A percentile compares a stretch with the other conserved stretches of the same genome.
Evolutionary conservation across 2,113 vertebrate genomes (phyloP).

Genomic region (Muscicapa adusta): DNA sequence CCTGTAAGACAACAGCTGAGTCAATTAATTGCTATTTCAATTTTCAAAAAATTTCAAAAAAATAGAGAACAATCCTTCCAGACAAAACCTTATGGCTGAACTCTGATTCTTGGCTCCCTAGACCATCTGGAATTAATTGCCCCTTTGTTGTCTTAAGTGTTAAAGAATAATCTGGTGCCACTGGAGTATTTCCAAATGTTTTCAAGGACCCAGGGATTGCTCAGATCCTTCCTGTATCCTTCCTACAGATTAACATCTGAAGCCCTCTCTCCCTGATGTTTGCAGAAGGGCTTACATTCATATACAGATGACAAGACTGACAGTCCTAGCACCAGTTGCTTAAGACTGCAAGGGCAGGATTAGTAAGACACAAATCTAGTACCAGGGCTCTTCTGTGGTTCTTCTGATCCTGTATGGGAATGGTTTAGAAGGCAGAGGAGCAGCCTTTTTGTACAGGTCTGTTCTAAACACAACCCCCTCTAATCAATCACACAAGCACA

Average conservation of each 20-base stretch:
- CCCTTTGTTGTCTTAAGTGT: not conserved
- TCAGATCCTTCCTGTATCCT: not conserved
- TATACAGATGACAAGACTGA: not conserved
- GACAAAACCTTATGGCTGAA: not conserved
- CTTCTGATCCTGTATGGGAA: not conserved
- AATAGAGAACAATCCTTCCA: not conserved
- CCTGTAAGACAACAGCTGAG: not conserved
- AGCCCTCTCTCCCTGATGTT: not conserved
- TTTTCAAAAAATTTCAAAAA: not conserved
- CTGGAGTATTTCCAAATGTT: not conserved
- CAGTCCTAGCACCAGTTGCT: not conserved
- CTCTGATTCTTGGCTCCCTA: not conserved
- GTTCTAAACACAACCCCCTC: not conserved
- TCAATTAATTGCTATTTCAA: not conserved
- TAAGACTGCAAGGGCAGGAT: not conserved
- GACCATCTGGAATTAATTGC: not conserved
- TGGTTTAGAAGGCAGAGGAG: not conserved
- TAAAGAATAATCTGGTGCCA: not conserved
- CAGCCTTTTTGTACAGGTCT: not conserved
- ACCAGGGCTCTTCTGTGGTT: not conserved
- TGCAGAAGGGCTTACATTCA: not conserved
- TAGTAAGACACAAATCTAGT: rapidly evolving
- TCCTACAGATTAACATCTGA: not conserved
- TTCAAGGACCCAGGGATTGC: not conserved
- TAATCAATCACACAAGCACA: not conserved